These are phyloP conservation scores for Pygoscelis adeliae DNA, from an alignment of 2,113 vertebrate genomes.

Conservation along the genomic window DNA sequence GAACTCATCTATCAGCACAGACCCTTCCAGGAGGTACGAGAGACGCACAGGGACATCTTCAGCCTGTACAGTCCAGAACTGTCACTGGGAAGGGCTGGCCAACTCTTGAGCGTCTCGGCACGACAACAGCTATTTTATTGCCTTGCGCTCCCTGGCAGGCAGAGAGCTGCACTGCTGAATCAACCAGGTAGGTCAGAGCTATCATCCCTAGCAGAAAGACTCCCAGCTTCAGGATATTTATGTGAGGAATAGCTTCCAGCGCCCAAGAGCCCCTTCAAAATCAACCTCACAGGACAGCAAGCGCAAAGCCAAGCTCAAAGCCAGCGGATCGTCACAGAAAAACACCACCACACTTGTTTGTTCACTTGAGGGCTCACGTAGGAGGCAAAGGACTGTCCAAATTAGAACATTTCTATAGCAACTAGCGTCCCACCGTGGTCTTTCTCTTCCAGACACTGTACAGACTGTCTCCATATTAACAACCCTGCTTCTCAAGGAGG, in stretches of 20 bases:
- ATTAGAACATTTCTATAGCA: not conserved
- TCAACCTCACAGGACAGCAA: not conserved
- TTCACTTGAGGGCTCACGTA: not conserved
- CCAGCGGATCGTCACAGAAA: rapidly evolving
- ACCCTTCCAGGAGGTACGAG: not conserved
- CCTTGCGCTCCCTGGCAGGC: not conserved
- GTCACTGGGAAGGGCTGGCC: not conserved
- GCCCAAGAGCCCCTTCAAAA: not conserved
- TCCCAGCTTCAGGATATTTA: not conserved
- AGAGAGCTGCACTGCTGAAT: not conserved
- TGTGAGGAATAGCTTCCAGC: not conserved
- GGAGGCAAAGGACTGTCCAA: not conserved
- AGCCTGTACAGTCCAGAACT: not conserved
- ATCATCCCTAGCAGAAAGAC: not conserved
- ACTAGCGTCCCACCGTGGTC: not conserved
- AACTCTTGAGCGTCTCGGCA: not conserved
- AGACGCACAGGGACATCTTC: not conserved
- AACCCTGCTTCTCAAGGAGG: not conserved
- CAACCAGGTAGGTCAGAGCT: not conserved
- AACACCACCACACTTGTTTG: not conserved
- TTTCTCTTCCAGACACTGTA: not conserved
- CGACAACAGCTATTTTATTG: not conserved
- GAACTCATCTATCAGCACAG: not conserved
- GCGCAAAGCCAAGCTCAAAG: not conserved
- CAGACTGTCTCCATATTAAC: not conserved